Evolutionary conservation across 35 echinoderm and acorn worm genomes (phyloP).

Genomic region (Anneissia japonica): DNA sequence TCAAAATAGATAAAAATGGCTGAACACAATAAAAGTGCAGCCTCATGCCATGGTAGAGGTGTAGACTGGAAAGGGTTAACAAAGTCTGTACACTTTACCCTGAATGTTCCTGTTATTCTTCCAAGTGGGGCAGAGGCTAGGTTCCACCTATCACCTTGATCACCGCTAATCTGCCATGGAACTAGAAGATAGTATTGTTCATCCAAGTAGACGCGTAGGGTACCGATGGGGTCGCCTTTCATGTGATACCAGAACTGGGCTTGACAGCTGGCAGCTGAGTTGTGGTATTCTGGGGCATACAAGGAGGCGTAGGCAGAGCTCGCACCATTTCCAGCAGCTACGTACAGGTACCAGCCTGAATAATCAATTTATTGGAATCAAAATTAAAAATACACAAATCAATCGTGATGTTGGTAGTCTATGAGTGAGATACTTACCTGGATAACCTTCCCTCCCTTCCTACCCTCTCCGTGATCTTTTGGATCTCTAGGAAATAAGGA

Average conservation of each 20-base stretch:
- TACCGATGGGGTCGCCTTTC: conserved; percentile 53
- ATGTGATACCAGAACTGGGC: conserved; percentile 77
- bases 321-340: conserved; percentile 32
- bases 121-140: conserved; percentile 47
- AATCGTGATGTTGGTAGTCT: too few relatives aligned
- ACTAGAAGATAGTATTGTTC: conserved; percentile 46
- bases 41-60: too few relatives aligned
- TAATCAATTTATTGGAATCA: too few relatives aligned
- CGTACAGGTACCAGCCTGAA: conserved; percentile 77
- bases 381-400: too few relatives aligned
- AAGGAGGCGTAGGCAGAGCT: conserved; percentile 38
- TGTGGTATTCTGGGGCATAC: conserved; percentile 37
- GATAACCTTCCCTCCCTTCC: too few relatives aligned
- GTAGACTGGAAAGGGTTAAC: too few relatives aligned
- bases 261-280: conserved; percentile 76
- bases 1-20: too few relatives aligned
- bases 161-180: conserved; percentile 24
- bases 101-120: conserved; percentile 54
- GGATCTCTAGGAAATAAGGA: too few relatives aligned
- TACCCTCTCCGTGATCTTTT: too few relatives aligned
- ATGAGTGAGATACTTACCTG: too few relatives aligned
- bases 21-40: too few relatives aligned
- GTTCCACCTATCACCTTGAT: conserved; percentile 69
- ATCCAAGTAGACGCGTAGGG: conserved; percentile 41
- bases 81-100: too few relatives aligned